Conservation (phyloP, 2,888 invertebrate genomes). For the Ectropis crepuscularia region DNA sequence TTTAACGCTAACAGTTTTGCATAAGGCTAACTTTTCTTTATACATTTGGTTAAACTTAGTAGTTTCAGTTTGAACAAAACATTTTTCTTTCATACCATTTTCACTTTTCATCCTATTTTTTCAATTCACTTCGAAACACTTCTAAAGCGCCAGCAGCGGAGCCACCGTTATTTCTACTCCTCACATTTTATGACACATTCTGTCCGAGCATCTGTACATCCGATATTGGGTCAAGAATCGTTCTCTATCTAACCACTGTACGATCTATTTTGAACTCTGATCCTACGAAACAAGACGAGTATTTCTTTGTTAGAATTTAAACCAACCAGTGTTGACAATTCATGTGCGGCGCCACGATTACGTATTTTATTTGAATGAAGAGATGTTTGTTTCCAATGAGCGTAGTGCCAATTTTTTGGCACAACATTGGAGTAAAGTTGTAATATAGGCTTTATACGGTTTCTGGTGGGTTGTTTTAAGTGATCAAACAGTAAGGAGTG, state of each 20-base stretch:
- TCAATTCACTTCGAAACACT: neutral
- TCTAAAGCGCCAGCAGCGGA: slow-evolving; percentile 12
- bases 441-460: neutral
- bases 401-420: too few relatives aligned
- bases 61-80: too few relatives aligned
- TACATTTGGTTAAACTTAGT: too few relatives aligned
- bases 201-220: slow-evolving; percentile 31
- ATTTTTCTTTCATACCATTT: neutral
- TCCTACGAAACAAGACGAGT: neutral
- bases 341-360: too few relatives aligned
- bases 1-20: too few relatives aligned
- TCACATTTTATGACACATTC: slow-evolving; percentile 36
- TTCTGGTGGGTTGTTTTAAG: slow-evolving; percentile 34
- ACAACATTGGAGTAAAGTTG: too few relatives aligned
- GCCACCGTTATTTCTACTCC: slow-evolving; percentile 27
- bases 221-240: slow-evolving; percentile 36
- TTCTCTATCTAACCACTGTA: neutral
- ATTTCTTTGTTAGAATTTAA: neutral
- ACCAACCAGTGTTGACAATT: too few relatives aligned
- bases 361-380: too few relatives aligned
- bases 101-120: neutral
- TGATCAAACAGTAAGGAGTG: slow-evolving; percentile 40
- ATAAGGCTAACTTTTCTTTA: too few relatives aligned
- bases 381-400: too few relatives aligned
- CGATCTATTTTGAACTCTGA: slow-evolving; percentile 4